Evolutionary conservation across 1,140 invertebrate species (phyloP), one percentile per base, ranked within the genome.

Genomic region (Ceratitis capitata): DNA sequence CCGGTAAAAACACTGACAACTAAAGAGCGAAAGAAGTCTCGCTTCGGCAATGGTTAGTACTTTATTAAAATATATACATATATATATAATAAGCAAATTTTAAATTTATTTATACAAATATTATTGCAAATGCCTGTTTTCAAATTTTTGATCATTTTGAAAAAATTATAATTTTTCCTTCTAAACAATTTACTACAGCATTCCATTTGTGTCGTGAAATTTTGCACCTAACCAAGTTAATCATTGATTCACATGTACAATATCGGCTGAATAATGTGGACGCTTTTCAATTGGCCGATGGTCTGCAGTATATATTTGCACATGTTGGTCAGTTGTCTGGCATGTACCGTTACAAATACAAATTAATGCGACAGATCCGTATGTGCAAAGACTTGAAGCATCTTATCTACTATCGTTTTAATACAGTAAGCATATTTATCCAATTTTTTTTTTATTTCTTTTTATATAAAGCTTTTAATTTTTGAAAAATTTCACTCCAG

Each of bases 361-460:
- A 99, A 92, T 93, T 99, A 19, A 99, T 99, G 99, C 95, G 98
- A 90, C 99, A 99, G 93, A 99, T 99, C 87, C 93, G 99, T 82
- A 99, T 99, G 99, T 99, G 99, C 93, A 99, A 99, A 92, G 99
- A 99, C 93, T 93, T 99, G 86, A 99, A 99, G 90, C 99, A 99
- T 94, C 93, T 99, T 83, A 99, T 99, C 85, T 99, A 99, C 92
- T 99, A 99, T 93, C 95, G 99, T 86, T 99, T 99, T 92, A 99
- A 99, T 91, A 99, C 99, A 53, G 98, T 98, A 92, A 94, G 94
- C 92, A 86, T 85, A 39, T 29, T 53, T 39, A 29, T 29, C 53
- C 92, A 93, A 92, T 94, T 93, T 93, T 90, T 92, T 0, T 45
- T 26, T n/a, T 35, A 3, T 19, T 14, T 26, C 26, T 61, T 61